These are phyloP conservation scores for Chunga burmeisteri DNA, from an alignment of 2,113 vertebrate species.

Conservation along the genomic window DNA sequence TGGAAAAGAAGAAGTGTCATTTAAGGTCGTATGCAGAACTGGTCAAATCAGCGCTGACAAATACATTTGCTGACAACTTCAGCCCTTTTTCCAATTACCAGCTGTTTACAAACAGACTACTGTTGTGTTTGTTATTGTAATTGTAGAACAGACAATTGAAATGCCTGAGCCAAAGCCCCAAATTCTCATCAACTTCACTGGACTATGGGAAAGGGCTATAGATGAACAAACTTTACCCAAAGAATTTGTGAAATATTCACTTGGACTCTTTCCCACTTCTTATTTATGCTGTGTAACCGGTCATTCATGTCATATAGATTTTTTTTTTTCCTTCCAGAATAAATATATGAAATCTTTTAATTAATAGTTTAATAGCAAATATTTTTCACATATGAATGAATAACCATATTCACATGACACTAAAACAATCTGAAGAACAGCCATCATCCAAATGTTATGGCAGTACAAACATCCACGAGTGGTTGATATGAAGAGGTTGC, in stretches of 20 bases:
- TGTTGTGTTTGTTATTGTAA: slow-evolving; percentile 45
- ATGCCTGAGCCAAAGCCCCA: slow-evolving; percentile 23
- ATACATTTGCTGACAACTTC: slow-evolving; percentile 24
- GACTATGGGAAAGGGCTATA: not conserved
- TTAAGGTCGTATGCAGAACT: slow-evolving; percentile 38
- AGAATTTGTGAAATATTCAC: slow-evolving; percentile 5
- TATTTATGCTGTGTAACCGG: not conserved
- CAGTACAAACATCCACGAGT: not conserved
- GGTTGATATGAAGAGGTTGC: not conserved
- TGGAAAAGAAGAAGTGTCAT: slow-evolving; percentile 14
- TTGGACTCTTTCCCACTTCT: not conserved
- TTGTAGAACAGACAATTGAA: slow-evolving; percentile 21
- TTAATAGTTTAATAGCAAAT: not conserved
- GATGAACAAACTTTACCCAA: not conserved
- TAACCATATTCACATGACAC: not conserved
- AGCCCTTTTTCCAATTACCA: slow-evolving; percentile 46
- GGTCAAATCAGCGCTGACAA: slow-evolving; percentile 28
- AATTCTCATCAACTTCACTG: not conserved
- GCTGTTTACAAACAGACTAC: slow-evolving; percentile 47
- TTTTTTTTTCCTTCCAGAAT: not conserved
- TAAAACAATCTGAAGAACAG: not conserved
- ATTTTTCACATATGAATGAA: not conserved
- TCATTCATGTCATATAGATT: not conserved
- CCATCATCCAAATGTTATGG: not conserved
- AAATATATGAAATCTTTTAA: not conserved